Evolutionary conservation across 2,888 invertebrate genomes (phyloP), one percentile per base, ranked within the genome.

Genomic region (Lasioglossum figueresi): DNA sequence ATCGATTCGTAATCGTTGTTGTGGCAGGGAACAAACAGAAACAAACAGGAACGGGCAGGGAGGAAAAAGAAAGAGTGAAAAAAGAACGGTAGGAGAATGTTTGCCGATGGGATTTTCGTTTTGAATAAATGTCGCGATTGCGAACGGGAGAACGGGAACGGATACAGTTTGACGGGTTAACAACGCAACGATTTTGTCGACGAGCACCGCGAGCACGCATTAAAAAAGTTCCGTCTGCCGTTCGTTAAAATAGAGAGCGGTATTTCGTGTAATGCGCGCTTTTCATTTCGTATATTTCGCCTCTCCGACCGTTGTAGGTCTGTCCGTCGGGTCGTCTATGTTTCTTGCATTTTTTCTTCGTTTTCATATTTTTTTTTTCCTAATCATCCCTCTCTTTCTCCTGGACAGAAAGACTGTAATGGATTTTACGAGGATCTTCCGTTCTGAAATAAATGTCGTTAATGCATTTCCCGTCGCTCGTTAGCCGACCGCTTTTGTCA

Each of bases 31-130:
- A n/a, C 14, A 63, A 59, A 59, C 12, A 16, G 31, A 4, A 4
- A 31, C 16, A 68, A 68, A 68, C 23, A 68, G 10, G 8, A 19
- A 8, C 37, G 4, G 37, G 23, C n/a, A 70, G 0, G 0, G 45
- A 4, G 0, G 12, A 23, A 72, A 14, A 31, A 14, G 19, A 19
- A 14, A 34, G 34, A 8, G 6, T 6, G 19, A 31, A 16, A n/a
- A 19, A 66, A 63, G 14, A 40, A n/a, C 16, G n/a, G 19, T 12
- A 31, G 23, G 34, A 4, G 23, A 43, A 34, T 84, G 79, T 86
- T 79, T 86, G 76, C 79, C 76, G 73, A 86, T 81, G 71, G 73
- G 81, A 84, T 86, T 81, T 83, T 72, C 76, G 59, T 81, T 76
- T 48, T 52, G 84, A 84, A 86, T 86, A 81, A 86, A 84, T 81